Base-by-base conservation (phyloP, 2,113 vertebrate genomes). In the Daphoenositta chrysoptera region DNA sequence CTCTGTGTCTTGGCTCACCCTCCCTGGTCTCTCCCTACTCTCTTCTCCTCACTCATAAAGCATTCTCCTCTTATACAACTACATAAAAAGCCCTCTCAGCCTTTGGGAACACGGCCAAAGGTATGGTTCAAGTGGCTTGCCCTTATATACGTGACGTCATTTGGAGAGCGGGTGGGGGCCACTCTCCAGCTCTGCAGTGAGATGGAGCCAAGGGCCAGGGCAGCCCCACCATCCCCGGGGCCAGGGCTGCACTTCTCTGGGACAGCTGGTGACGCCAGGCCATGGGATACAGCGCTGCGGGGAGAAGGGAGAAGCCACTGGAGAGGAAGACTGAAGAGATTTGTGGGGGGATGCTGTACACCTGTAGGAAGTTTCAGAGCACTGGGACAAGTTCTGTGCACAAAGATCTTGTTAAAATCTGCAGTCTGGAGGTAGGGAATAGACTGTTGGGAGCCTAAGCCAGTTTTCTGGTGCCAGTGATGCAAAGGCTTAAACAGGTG, bases 231-330 rank as follows among this genome's bases (percentile, higher is more conserved):
- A 86, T 47, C 47, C 50, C 44, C 27, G 3, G 5, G 63, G 64
- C 24, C 27, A 71, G 28, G 56, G 47, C 57, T 80, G 53, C 72
- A 26, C 30, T 71, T 37, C 27, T n/a, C 63, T 19, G 15, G 58
- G 68, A 26, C 45, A 80, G 40, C 31, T 48, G 1, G 1, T 9
- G 40, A 26, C 72, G 53, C 66, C 37, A 56, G 57, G 24, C 27
- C 3, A 0, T 40, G 63, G 33, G 24, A 80, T 14, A 45, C 0
- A 1, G 31, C 0, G 0, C 44, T 76, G 54, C n/a, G 31, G 40
- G 37, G 60, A 64, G 22, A 27, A 48, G 45, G 65, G 35, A 79
- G 39, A 53, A 63, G 44, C 20, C 73, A 18, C n/a, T 35, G 30
- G 28, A 76, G 39, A 60, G 35, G n/a, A 37, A 58, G 37, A 28